Percentiles rank a stretch among this genome's conserved stretches.
phyloP scores from a whole-genome alignment of 2,113 vertebrate species.

The Numida meleagris region DNA sequence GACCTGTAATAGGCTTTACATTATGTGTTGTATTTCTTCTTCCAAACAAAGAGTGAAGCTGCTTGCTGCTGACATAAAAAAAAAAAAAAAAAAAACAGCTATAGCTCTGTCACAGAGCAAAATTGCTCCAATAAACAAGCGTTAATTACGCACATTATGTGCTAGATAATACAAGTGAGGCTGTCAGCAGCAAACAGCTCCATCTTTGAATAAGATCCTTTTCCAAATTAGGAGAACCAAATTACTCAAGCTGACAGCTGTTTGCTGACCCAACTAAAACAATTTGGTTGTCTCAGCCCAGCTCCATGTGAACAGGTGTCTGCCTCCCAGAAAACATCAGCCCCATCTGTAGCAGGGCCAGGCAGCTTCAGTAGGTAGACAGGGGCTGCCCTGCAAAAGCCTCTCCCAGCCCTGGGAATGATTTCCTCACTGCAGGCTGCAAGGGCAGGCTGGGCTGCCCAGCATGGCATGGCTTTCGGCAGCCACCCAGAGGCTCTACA shows the following conservation, averaged over 20 bases:
- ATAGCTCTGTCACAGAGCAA: conserved; percentile 64
- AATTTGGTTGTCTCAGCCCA: conserved; percentile 73
- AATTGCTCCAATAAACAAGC: conserved; percentile 74
- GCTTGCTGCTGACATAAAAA: conserved; percentile 51
- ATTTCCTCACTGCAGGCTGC: neutral
- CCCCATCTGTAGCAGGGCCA: conserved; percentile 41
- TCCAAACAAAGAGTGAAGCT: conserved; percentile 36
- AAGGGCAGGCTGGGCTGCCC: neutral
- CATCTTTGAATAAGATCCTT: conserved; percentile 28
- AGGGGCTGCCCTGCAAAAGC: neutral
- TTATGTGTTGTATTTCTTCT: neutral
- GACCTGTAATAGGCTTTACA: conserved; percentile 7
- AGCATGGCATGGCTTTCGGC: neutral
- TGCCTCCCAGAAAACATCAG: conserved; percentile 59
- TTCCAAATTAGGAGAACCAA: conserved; percentile 76
- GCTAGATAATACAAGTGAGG: conserved; percentile 74
- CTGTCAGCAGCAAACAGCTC: conserved; percentile 68
- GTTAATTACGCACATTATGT: conserved; percentile 80
- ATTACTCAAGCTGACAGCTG: conserved; percentile 79
- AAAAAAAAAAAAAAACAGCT: conserved; percentile 26
- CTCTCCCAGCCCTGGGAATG: neutral
- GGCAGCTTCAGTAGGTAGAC: conserved; percentile 15
- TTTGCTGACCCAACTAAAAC: conserved; percentile 76
- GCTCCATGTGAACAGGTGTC: conserved; percentile 75
- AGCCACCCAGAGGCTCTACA: neutral